Evolutionary conservation across 2,888 invertebrate genomes (phyloP).

Genomic region (Atrina japonica): DNA sequence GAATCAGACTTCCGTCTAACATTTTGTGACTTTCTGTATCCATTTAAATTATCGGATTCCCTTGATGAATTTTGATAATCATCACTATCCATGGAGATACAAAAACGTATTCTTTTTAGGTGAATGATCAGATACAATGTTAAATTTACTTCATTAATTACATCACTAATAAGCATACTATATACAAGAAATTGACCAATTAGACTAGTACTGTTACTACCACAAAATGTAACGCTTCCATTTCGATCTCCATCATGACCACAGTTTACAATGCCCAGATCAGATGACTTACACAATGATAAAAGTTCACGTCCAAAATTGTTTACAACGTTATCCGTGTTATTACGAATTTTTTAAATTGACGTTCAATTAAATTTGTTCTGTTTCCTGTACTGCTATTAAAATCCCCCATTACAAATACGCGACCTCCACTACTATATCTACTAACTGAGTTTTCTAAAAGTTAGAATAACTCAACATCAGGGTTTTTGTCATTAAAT

Average conservation of each 20-base stretch:
- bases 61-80: background rate
- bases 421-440: constrained; percentile 24
- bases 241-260: constrained; percentile 1
- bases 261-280: constrained; percentile 15
- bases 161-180: too few relatives aligned
- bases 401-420: constrained; percentile 37
- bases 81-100: background rate
- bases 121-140: too few relatives aligned
- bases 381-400: constrained; percentile 25
- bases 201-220: constrained; percentile 3
- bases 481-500: constrained; percentile 1
- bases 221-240: constrained; percentile 1
- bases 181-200: too few relatives aligned
- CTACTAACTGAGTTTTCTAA: constrained; percentile 29
- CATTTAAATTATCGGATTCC: background rate
- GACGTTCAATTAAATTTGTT: constrained; percentile 17
- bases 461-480: constrained; percentile 35
- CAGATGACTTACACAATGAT: constrained; percentile 6
- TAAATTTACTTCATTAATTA: too few relatives aligned
- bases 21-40: background rate
- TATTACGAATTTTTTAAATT: constrained; percentile 3
- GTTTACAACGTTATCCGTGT: too few relatives aligned
- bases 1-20: background rate
- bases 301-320: too few relatives aligned
- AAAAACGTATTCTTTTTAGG: background rate